Base-by-base conservation (phyloP, 1,140 invertebrate species). In the Ceratina japonica region DNA sequence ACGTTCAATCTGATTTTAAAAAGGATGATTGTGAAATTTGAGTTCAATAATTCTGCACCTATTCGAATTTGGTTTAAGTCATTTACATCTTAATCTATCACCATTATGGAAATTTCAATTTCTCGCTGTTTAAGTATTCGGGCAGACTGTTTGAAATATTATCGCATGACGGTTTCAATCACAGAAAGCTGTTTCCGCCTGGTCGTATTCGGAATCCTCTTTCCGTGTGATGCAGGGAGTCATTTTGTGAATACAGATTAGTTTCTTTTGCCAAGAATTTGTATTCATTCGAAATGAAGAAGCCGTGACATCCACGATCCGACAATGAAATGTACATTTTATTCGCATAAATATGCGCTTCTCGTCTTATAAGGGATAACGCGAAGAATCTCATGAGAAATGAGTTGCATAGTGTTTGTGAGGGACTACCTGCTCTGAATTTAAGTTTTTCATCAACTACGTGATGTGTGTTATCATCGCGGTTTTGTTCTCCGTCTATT, bases 171-270 rank as follows among this genome's bases (percentile, higher is more conserved):
- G 10, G 37, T 24, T n/a, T 61, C 24, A 72, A 49, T 62, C 44
- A 5, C 44, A 27, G 16, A 51, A 8, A 51, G 20, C 24, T 44
- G 3, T 10, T 24, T 37, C 68, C 16, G 24, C 5, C 22, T 54
- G 3, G 15, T 22, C 7, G 2, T 7, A n/a, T 56, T 54, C 16
- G 27, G 10, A 2, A 20, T 58, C 24, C 0, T 5, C 18, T 16
- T 15, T 20, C 44, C 1, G 7, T 51, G 31, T 72, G 15, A 31
- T 3, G 58, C 37, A 44, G 8, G 27, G 2, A 8, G 20, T 49
- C n/a, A 16, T 73, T 54, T 31, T 18, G 18, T 22, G 59, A 27
- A n/a, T 72, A n/a, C 18, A 20, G 44, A 63, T 73, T 61, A 58
- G 58, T 62, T 61, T n/a, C 22, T 24, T 52, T 20, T 44, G 16